Evolutionary conservation across 2,113 vertebrate species (phyloP).

Genomic region (Scolopax mira): DNA sequence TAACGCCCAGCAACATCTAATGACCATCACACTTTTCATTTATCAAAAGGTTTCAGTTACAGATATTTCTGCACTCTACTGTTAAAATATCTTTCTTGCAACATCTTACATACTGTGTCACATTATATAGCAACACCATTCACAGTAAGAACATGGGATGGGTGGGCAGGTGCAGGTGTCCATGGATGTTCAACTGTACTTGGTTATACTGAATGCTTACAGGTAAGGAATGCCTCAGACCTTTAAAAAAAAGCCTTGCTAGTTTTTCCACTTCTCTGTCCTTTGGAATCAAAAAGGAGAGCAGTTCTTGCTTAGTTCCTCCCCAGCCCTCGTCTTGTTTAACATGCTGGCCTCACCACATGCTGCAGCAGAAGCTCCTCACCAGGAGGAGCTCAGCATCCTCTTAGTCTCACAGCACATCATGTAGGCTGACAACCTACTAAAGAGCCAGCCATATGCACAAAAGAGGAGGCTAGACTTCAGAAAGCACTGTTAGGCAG

Average conservation of each 20-base stretch:
- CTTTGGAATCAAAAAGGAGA: neutral
- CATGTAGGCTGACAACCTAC: constrained; percentile 56
- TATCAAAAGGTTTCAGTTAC: neutral
- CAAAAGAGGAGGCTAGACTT: constrained; percentile 39
- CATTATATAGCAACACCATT: neutral
- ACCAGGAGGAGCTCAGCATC: too few relatives aligned
- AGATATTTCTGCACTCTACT: neutral
- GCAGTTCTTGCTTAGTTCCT: neutral
- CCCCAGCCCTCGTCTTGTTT: neutral
- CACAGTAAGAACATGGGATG: neutral
- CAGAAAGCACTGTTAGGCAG: constrained; percentile 13
- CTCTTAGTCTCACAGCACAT: constrained; percentile 51
- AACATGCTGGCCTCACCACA: neutral
- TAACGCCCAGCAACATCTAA: neutral
- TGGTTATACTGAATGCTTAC: neutral
- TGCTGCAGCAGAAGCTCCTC: neutral
- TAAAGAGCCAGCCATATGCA: constrained; percentile 52
- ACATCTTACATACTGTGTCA: neutral
- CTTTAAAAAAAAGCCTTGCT: neutral
- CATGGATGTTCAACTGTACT: neutral
- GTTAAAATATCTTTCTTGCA: neutral
- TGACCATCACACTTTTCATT: neutral
- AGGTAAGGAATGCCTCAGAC: neutral
- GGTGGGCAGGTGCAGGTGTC: neutral
- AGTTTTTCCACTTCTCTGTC: neutral